Evolutionary conservation across 2,113 vertebrate species (phyloP).

Genomic region (Steatornis caripensis): DNA sequence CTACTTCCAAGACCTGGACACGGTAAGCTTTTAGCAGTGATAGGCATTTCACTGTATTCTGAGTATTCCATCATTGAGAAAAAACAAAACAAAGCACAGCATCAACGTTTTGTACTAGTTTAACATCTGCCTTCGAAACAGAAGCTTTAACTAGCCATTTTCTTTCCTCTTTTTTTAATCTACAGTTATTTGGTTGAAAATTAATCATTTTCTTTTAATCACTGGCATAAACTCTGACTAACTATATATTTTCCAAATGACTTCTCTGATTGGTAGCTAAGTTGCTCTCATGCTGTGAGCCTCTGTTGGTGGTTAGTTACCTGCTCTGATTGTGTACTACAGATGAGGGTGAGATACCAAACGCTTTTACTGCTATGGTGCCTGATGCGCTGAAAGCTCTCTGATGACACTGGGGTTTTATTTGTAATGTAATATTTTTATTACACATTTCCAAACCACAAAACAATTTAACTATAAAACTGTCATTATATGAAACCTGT

Average conservation of each 20-base stretch:
- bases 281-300: not conserved
- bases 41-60: not conserved
- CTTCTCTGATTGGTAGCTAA: not conserved
- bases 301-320: not conserved
- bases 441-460: conserved; percentile 35
- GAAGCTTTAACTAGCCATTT: not conserved
- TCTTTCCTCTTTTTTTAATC: not conserved
- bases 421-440: conserved; percentile 33
- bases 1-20: not conserved
- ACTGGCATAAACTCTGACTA: not conserved
- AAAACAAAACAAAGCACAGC: not conserved
- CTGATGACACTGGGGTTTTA: not conserved
- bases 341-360: not conserved
- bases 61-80: not conserved
- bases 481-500: not conserved
- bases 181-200: not conserved
- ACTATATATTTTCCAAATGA: not conserved
- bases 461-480: conserved; percentile 30
- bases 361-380: not conserved
- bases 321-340: not conserved
- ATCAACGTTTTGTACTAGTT: not conserved
- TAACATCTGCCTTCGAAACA: not conserved
- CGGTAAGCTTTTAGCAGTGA: not conserved
- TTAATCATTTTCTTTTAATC: not conserved
- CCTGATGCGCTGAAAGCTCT: conserved; percentile 10